Evolutionary conservation across 2,888 invertebrate genomes (phyloP).

Genomic region (Euplagia quadripunctaria): DNA sequence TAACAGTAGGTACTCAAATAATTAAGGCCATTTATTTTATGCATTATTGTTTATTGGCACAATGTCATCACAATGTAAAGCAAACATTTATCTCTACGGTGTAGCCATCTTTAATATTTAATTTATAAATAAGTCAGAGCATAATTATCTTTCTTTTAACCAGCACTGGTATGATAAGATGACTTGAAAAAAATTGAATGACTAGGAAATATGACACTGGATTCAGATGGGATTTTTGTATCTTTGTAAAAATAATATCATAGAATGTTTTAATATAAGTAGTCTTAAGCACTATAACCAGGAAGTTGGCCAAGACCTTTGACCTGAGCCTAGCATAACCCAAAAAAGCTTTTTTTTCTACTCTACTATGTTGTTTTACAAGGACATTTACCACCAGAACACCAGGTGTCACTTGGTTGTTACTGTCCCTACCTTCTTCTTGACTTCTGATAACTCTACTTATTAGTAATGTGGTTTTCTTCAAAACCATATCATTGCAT

Average conservation of each 20-base stretch:
- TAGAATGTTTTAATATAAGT: background rate
- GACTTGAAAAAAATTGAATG: background rate
- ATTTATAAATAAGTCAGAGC: background rate
- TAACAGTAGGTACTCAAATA: background rate
- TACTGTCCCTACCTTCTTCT: too few species aligned
- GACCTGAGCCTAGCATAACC: too few species aligned
- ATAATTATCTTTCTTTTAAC: too few species aligned
- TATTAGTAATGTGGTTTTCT: too few species aligned
- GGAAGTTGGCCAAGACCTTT: too few species aligned
- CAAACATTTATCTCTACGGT: background rate
- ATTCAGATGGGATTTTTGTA: background rate
- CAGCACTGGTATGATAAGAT: background rate
- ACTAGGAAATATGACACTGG: background rate
- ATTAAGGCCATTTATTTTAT: background rate
- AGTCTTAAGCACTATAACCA: too few species aligned
- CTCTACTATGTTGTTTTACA: too few species aligned
- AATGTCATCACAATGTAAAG: background rate
- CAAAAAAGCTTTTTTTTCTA: too few species aligned
- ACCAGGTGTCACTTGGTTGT: too few species aligned
- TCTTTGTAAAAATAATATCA: background rate
- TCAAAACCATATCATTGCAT: too few species aligned
- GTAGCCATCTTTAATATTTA: background rate
- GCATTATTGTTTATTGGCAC: background rate
- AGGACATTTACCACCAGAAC: too few species aligned
- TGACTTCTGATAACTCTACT: too few species aligned